Conservation (phyloP, 2,113 vertebrate genomes). For the Litocranius walleri region DNA sequence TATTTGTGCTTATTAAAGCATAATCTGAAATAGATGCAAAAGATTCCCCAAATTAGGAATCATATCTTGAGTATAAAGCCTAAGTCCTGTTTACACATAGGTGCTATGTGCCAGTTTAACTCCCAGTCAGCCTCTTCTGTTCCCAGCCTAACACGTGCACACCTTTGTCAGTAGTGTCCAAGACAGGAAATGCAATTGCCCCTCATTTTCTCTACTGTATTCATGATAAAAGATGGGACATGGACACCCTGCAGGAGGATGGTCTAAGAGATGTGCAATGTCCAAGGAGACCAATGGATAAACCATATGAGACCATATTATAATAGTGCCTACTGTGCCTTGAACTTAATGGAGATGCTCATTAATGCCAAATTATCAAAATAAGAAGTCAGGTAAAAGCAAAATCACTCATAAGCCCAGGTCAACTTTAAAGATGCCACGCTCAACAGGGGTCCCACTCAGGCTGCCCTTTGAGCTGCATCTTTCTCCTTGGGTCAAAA, state of each 20-base stretch:
- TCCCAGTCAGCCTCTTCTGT: not conserved
- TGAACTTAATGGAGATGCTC: not conserved
- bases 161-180: not conserved
- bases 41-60: not conserved
- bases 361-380: not conserved
- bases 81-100: not conserved
- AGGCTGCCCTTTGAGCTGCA: not conserved
- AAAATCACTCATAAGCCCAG: not conserved
- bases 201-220: not conserved
- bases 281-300: not conserved
- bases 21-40: constrained; percentile 35
- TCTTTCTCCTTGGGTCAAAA: not conserved
- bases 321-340: not conserved
- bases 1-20: constrained; percentile 9
- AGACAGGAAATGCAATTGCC: not conserved
- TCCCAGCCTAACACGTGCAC: not conserved
- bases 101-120: not conserved
- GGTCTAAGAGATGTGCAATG: not conserved
- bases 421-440: not conserved
- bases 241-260: not conserved
- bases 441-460: not conserved
- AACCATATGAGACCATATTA: not conserved
- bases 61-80: not conserved
- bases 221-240: not conserved
- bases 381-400: not conserved